Evolutionary conservation across 2,888 invertebrate genomes (phyloP).

Genomic region (Emmelina monodactyla): DNA sequence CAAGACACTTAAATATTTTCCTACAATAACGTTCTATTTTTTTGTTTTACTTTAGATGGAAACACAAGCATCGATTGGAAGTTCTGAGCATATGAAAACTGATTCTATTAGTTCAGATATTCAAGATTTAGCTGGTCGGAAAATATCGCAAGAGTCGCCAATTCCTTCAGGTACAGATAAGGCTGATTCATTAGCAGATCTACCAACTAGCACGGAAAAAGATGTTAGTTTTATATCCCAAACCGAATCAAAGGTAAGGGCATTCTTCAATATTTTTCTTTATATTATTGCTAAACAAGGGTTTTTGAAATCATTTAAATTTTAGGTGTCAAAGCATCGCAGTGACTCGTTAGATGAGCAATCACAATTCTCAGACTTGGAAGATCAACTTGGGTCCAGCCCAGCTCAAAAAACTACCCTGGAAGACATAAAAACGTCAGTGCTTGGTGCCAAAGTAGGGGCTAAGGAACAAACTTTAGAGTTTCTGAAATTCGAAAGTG

Average conservation of each 20-base stretch:
- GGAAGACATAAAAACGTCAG: conserved; percentile 23
- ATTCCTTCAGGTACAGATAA: conserved; percentile 45
- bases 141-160: conserved; percentile 48
- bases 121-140: conserved; percentile 34
- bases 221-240: conserved; percentile 57
- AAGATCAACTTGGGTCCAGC: conserved; percentile 52
- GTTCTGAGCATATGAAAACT: conserved; percentile 49
- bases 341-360: conserved; percentile 60
- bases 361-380: conserved; percentile 59
- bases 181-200: conserved; percentile 51
- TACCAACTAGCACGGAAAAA: conserved; percentile 56
- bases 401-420: conserved; percentile 35
- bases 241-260: conserved; percentile 61
- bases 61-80: conserved; percentile 38
- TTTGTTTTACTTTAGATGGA: conserved; percentile 33
- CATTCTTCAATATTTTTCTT: too few relatives aligned
- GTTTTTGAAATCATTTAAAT: too few relatives aligned
- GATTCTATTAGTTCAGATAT: conserved; percentile 52
- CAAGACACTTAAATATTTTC: neutral
- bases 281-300: too few relatives aligned
- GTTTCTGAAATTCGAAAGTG: conserved; percentile 45
- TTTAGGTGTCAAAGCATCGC: conserved; percentile 48
- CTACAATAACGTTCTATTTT: conserved; percentile 3
- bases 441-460: conserved; percentile 17
- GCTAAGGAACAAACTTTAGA: conserved; percentile 33